Base-by-base conservation (phyloP, 1,140 invertebrate genomes). In the Pseudomyrmex sp. region DNA sequence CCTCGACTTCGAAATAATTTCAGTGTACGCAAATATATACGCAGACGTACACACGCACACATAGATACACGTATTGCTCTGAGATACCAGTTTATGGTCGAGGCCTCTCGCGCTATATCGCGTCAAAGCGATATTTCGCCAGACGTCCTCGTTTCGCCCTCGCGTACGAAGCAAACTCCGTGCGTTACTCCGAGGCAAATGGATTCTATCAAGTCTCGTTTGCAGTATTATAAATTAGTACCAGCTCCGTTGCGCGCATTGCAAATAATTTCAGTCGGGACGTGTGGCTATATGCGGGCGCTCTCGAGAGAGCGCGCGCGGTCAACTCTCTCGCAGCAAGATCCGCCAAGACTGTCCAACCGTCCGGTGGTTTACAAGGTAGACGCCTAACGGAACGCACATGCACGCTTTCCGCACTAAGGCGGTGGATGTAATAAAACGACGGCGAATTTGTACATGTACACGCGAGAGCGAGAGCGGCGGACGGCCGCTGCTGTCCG, bases 371-470 rank as follows among this genome's bases (percentile, higher is more conserved):
- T 65, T 74, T 62, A 74, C 72, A 83, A 62, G 77, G 77, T 56
- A 59, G 66, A 87, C 84, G 68, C 54, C 76, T 87, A 87, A 87
- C 85, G 85, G 85, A 83, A 87, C 85, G 72, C 35, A 48, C 69
- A 66, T 56, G 74, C 83, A 65, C 74, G 58, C 76, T 86, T 87
- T 83, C 84, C 35, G 26, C 35, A 72, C 15, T 13, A 9, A 65
- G 15, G 15, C 23, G 63, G 35, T 35, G 35, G 35, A 35, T 23
- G 52, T 85, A 82, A 87, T 87, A 86, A 87, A 86, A 82, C 72
- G 62, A 68, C 62, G 10, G 35, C 3, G 26, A 73, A 66, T 82
- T 70, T 70, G 68, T 82, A 82, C 58, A 61, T 46, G 50, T 52
- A 35, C 18, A 74, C 46, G 68, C 68, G 68, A 23, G 18, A 18